phyloP scores from a whole-genome alignment of 2,888 invertebrate species.

The Athripsodes cinereus region DNA sequence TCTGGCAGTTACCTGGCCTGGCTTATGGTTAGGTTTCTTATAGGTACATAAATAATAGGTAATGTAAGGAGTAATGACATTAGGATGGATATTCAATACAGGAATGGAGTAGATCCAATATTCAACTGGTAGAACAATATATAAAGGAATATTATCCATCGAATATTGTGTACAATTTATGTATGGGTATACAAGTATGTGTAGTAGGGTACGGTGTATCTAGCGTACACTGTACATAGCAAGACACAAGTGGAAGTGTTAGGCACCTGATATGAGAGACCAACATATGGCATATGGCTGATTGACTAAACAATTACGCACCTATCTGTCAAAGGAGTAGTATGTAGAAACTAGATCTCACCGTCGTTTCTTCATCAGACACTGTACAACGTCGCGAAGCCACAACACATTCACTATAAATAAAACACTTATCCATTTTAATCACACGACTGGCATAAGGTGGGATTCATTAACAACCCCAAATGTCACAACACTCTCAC shows the following conservation, averaged over 20 bases:
- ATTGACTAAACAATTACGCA: slow-evolving; percentile 9
- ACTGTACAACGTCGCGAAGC: slow-evolving; percentile 14
- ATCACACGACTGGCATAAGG: slow-evolving; percentile 15
- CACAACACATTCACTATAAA: slow-evolving; percentile 18
- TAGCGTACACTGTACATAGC: no score
- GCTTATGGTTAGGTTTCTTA: no score
- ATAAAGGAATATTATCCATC: no score
- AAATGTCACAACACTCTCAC: slow-evolving; percentile 22
- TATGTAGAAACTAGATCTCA: slow-evolving; percentile 17
- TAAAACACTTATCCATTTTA: slow-evolving; percentile 22
- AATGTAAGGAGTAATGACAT: no score
- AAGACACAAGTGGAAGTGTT: not conserved
- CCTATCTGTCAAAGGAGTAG: slow-evolving; percentile 20
- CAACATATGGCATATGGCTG: slow-evolving; percentile 1
- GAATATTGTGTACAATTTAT: no score
- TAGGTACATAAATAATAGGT: no score
- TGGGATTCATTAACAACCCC: slow-evolving; percentile 19
- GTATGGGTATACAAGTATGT: no score
- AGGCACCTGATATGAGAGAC: not conserved
- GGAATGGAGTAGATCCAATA: no score
- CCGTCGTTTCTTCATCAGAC: slow-evolving; percentile 28
- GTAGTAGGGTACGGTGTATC: no score
- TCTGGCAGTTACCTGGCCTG: no score
- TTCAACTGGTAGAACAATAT: no score
- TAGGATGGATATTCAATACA: no score